These are phyloP conservation scores for Lepus timidus DNA, from an alignment of 2,113 vertebrate species.

Conservation along the genomic window DNA sequence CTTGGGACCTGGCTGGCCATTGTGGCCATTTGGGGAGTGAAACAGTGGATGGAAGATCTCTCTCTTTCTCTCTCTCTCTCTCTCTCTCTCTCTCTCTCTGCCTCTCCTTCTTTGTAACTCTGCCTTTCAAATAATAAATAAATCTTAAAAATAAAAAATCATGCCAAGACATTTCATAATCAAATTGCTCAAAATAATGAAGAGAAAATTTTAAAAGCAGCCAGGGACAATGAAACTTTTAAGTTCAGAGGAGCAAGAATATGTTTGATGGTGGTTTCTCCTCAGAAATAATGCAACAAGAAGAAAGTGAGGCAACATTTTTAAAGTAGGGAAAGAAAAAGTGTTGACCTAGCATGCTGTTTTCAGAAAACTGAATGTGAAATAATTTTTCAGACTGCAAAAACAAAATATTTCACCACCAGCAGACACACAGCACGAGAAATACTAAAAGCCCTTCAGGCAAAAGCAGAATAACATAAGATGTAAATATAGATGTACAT, in stretches of 20 bases:
- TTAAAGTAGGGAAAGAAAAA: not conserved
- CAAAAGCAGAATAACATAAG: slow-evolving; percentile 3
- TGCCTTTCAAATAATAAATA: too few species aligned
- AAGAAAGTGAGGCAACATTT: not conserved
- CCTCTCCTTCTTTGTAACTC: too few species aligned
- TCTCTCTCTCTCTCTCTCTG: too few species aligned
- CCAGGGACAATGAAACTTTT: not conserved
- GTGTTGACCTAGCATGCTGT: not conserved
- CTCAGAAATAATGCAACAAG: not conserved
- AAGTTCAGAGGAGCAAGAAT: not conserved
- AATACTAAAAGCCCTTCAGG: slow-evolving; percentile 2
- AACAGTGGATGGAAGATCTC: too few species aligned
- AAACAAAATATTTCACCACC: not conserved
- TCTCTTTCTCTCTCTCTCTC: too few species aligned
- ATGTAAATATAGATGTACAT: not conserved
- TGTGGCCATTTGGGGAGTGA: too few species aligned
- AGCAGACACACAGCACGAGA: not conserved
- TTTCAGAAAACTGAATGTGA: not conserved
- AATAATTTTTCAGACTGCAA: not conserved
- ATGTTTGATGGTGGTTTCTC: not conserved
- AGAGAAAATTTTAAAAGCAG: slow-evolving; percentile 22
- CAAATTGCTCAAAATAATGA: slow-evolving; percentile 27
- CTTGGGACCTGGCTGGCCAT: too few species aligned
- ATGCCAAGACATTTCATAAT: not conserved
- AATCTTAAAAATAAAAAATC: not conserved